Evolutionary conservation across 2,888 invertebrate genomes (phyloP).

Genomic region (Petrolisthes manimaculis): DNA sequence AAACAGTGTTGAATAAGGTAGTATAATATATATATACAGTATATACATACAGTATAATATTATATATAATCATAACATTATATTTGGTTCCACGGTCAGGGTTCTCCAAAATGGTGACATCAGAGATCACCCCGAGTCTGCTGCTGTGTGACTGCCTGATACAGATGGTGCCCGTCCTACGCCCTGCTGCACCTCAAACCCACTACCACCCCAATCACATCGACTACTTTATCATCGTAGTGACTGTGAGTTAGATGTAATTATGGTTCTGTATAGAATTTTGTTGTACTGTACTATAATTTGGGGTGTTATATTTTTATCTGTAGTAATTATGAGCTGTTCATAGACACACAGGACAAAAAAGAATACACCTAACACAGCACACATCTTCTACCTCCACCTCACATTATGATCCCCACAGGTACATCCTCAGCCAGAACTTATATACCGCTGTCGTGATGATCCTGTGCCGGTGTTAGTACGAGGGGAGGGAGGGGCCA

Average conservation of each 20-base stretch:
- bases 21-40: neutral
- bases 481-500: slow-evolving; percentile 31
- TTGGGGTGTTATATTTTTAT: no score
- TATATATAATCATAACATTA: no score
- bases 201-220: neutral
- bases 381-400: neutral
- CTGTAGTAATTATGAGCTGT: no score
- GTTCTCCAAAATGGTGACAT: slow-evolving; percentile 42
- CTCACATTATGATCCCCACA: neutral
- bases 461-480: slow-evolving; percentile 28
- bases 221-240: slow-evolving; percentile 34
- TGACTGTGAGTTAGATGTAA: slow-evolving; percentile 35
- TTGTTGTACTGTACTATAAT: no score
- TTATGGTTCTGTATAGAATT: neutral
- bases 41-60: neutral
- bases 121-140: slow-evolving; percentile 43
- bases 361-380: no score
- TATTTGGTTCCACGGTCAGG: slow-evolving; percentile 13
- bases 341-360: no score
- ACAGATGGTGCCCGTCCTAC: slow-evolving; percentile 47
- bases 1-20: neutral
- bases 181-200: neutral
- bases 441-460: slow-evolving; percentile 32
- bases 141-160: slow-evolving; percentile 49
- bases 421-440: slow-evolving; percentile 38